Conservation (phyloP, 2,888 invertebrate species). For the Acanthosepion esculentum region DNA sequence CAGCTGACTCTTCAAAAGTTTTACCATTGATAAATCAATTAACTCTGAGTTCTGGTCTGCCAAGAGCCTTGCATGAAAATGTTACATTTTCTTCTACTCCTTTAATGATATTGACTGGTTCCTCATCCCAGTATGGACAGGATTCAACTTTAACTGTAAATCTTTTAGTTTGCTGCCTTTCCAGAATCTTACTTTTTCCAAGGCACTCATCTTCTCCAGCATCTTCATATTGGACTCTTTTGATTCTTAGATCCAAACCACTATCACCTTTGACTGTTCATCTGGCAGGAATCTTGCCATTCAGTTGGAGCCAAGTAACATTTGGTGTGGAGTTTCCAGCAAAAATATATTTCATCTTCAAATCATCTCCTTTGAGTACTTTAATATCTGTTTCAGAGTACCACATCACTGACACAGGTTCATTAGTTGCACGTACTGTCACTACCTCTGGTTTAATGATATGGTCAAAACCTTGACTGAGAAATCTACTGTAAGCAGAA, state of each 20-base stretch:
- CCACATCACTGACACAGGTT: slow-evolving; percentile 55
- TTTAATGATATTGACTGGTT: slow-evolving; percentile 88
- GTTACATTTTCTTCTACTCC: slow-evolving; percentile 93
- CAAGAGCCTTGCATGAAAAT: slow-evolving; percentile 90
- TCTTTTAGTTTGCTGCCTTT: slow-evolving; percentile 64
- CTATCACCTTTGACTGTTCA: slow-evolving; percentile 83
- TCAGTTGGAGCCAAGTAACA: slow-evolving; percentile 92
- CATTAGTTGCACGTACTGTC: background rate
- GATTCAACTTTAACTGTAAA: slow-evolving; percentile 75
- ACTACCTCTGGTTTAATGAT: slow-evolving; percentile 51
- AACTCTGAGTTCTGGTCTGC: slow-evolving; percentile 89
- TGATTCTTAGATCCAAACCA: slow-evolving; percentile 86
- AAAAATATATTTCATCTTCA: slow-evolving; percentile 67
- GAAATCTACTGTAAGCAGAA: slow-evolving; percentile 88
- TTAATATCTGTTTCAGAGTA: slow-evolving; percentile 55
- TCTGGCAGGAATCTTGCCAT: slow-evolving; percentile 78
- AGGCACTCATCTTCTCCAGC: slow-evolving; percentile 93
- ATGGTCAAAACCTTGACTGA: slow-evolving; percentile 53
- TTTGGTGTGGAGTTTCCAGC: slow-evolving; percentile 85
- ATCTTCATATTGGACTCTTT: slow-evolving; percentile 79
- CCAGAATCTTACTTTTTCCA: slow-evolving; percentile 63
- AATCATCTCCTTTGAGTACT: slow-evolving; percentile 59
- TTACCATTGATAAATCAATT: slow-evolving; percentile 97
- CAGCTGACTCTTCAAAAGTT: slow-evolving; percentile 77
- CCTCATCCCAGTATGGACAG: slow-evolving; percentile 89